Conservation (phyloP, 1,140 invertebrate species). For the Zaprionus ghesquierei region DNA sequence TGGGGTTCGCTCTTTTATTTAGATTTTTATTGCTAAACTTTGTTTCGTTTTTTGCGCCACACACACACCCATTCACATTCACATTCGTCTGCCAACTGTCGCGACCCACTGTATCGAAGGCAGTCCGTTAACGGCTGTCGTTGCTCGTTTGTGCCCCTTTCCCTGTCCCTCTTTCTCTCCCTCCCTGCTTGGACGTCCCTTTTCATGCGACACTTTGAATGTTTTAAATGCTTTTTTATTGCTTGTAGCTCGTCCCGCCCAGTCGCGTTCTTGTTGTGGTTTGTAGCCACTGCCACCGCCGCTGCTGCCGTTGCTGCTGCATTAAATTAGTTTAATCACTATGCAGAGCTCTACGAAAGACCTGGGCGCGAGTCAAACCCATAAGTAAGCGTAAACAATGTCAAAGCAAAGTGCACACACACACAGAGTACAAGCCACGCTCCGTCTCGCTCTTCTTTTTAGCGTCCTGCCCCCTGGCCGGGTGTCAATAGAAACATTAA, state of each 20-base stretch:
- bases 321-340: constrained; percentile 81
- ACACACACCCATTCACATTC: neutral
- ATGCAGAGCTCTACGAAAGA: constrained; percentile 48
- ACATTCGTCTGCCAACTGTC: constrained; percentile 36
- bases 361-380: constrained; percentile 46
- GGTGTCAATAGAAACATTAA: constrained; percentile 80
- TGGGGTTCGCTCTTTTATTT: constrained; percentile 41
- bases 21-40: constrained; percentile 79
- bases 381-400: constrained; percentile 80
- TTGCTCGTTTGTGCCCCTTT: neutral
- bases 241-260: constrained; percentile 29
- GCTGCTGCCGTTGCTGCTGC: too few relatives aligned
- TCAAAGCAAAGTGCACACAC: constrained; percentile 75
- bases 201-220: constrained; percentile 78
- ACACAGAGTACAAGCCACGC: neutral
- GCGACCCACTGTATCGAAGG: neutral
- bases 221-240: constrained; percentile 79
- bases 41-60: constrained; percentile 49
- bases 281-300: constrained; percentile 27
- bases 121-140: neutral
- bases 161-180: neutral
- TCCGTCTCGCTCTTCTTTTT: neutral
- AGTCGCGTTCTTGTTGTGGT: constrained; percentile 24
- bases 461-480: neutral
- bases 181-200: constrained; percentile 39